Base-by-base conservation (phyloP, 2,113 vertebrate genomes). In the Passer domesticus region DNA sequence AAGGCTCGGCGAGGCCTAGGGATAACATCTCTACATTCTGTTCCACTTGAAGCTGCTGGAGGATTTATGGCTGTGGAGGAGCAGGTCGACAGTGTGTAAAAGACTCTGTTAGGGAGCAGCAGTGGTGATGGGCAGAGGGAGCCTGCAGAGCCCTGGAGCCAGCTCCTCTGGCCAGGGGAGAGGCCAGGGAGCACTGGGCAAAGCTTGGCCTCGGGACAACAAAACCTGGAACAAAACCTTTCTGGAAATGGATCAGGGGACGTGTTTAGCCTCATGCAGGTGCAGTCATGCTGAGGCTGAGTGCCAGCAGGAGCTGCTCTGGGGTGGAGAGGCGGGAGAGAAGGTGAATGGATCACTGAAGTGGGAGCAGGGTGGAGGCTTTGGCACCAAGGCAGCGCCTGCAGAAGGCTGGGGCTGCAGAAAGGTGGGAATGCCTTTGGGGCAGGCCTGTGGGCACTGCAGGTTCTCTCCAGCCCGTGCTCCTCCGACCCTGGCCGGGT, bases 31-130 rank as follows among this genome's bases (percentile, higher is more conserved):
- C 87, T 72, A 82, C 95, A 63, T 92, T 93, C 53, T 92, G 74
- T 69, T 94, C n/a, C 43, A 91, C 76, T 92, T 74, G 83, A 67
- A 67, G 82, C 89, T 80, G 52, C 62, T 8, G 52, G 59, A 93
- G 85, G 94, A 97, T 96, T 97, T 96, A 96, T 82, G 70, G 91
- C 90, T 84, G 70, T 35, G 76, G 16, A 96, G 78, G 75, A 96
- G 81, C 23, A 25, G 74, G 69, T 52, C 20, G 67, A 46, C 85
- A 52, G 70, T 31, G 78, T 49, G n/a, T 63, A 67, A 94, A 83
- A 59, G 63, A 22, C 43, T 94, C 87, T 94, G 82, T 60, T 53
- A 90, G 92, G 92, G 90, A 91, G 80, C 83, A 60, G 76, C 63
- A 79, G 60, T 24, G 35, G 53, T 24, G 47, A 53, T 18, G 74